Percentiles rank a stretch among this genome's conserved stretches.
Conservation (phyloP, 2,797 vertebrate genomes). For the Sciurus carolinensis region DNA sequence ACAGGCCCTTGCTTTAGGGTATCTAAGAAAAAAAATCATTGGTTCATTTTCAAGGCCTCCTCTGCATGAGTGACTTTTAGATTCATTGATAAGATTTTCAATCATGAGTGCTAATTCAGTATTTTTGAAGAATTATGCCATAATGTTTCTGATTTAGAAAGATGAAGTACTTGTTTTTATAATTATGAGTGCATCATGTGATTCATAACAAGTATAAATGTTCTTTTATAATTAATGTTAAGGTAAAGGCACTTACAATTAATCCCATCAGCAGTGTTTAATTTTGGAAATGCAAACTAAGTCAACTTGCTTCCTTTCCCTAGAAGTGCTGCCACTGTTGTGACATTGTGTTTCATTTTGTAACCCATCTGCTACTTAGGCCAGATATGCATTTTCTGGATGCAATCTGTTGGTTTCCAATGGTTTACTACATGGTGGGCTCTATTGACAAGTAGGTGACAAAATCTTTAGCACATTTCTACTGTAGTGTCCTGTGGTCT, state of each 20-base stretch:
- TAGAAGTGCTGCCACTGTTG: slow-evolving; percentile 85
- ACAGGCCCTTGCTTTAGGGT: background rate
- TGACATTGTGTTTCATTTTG: slow-evolving; percentile 91
- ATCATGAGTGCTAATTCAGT: background rate
- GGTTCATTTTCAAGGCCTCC: background rate
- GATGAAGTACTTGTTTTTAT: slow-evolving; percentile 37
- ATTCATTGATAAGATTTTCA: background rate
- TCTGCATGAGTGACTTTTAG: slow-evolving; percentile 35
- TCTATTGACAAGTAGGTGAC: slow-evolving; percentile 96
- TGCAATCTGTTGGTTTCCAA: slow-evolving; percentile 96
- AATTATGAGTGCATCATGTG: slow-evolving; percentile 48
- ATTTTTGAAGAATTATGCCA: slow-evolving; percentile 75
- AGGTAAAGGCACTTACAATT: background rate
- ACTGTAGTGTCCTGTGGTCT: slow-evolving; percentile 87
- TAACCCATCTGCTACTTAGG: slow-evolving; percentile 92
- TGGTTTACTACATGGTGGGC: slow-evolving; percentile 97
- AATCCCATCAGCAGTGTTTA: slow-evolving; percentile 66
- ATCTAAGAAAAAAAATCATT: background rate
- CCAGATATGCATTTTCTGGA: slow-evolving; percentile 96
- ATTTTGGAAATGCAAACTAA: slow-evolving; percentile 78
- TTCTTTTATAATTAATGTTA: background rate
- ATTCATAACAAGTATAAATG: slow-evolving; percentile 66
- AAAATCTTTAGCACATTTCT: slow-evolving; percentile 85
- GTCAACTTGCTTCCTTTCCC: slow-evolving; percentile 80
- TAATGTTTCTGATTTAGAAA: slow-evolving; percentile 87